Base-by-base conservation (phyloP, 1,140 invertebrate genomes). In the Geopemphigus sp. region DNA sequence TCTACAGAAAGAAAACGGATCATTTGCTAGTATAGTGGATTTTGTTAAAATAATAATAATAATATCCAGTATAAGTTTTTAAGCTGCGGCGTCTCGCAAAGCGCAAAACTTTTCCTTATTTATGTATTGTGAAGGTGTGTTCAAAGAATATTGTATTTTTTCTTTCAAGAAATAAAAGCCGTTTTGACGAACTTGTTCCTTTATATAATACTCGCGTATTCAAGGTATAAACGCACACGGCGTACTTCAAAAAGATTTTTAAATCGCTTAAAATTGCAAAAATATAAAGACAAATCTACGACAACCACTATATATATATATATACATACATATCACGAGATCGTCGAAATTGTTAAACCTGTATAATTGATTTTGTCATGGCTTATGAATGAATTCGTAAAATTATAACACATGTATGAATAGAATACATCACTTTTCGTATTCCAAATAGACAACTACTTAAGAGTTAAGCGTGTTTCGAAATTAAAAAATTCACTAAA, bases 71-170 rank as follows among this genome's bases (percentile, higher is more conserved):
- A 39, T 39, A 24, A 50, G 14, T 47, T 68, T 68, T 22, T 47
- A 45, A 47, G 32, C 22, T n/a, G 11, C 39, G 32, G 11, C 39
- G 32, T 66, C 32, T 8, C 64, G 22, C 64, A 66, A 47, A 68
- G 64, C 22, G 22, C 47, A 50, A 68, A 68, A 68, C 39, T 68
- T 68, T 66, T 54, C 15, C 50, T 68, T 68, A 68, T 11, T 50
- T 56, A n/a, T 68, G 47, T 68, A 68, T 19, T 50, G 45, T 50
- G 24, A 0, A 68, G 45, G 66, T 68, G 6, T 68, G 45, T 68
- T 50, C 1, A 50, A 68, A 68, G 39, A 26, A 24, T 15, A 47
- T 39, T 64, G 8, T 39, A 19, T 66, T 50, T 66, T 68, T 68
- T 50, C 15, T 50, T 50, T 68, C 24, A 2, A 50, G 14, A 68